phyloP scores from a whole-genome alignment of 2,113 vertebrate genomes.

The Paramormyrops kingsleyae region DNA sequence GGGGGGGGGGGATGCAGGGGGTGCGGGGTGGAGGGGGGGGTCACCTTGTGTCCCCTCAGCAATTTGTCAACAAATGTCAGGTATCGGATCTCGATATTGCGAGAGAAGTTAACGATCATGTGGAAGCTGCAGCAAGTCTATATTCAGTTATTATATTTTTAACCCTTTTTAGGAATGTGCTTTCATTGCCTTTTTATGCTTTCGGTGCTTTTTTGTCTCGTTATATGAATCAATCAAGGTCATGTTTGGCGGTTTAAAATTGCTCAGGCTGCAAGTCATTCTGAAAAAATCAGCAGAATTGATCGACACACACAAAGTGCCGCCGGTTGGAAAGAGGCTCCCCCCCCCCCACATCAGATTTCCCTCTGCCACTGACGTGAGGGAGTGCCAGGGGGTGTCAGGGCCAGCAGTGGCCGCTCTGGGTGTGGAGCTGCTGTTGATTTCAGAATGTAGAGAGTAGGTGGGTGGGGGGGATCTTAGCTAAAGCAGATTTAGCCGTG shows the following conservation, averaged over 20 bases:
- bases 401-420: not conserved
- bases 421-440: not conserved
- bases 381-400: not conserved
- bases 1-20: not conserved
- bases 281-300: not conserved
- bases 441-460: not conserved
- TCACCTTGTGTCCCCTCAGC: not conserved
- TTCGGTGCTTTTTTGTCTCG: not conserved
- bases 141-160: not conserved
- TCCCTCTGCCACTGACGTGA: not conserved
- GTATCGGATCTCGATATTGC: not conserved
- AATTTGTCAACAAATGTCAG: slow-evolving; percentile 6
- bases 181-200: not conserved
- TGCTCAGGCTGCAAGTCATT: not conserved
- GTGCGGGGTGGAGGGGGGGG: not conserved
- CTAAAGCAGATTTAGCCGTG: not conserved
- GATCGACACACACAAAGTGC: not conserved
- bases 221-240: not conserved
- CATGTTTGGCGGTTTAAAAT: not conserved
- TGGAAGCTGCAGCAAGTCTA: not conserved
- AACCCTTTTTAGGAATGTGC: not conserved
- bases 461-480: not conserved
- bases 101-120: not conserved
- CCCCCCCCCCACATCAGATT: not conserved
- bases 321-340: not conserved